Evolutionary conservation across 2,113 vertebrate species (phyloP), one percentile per base, ranked within the genome.

Genomic region (Acanthochromis polyacanthus): DNA sequence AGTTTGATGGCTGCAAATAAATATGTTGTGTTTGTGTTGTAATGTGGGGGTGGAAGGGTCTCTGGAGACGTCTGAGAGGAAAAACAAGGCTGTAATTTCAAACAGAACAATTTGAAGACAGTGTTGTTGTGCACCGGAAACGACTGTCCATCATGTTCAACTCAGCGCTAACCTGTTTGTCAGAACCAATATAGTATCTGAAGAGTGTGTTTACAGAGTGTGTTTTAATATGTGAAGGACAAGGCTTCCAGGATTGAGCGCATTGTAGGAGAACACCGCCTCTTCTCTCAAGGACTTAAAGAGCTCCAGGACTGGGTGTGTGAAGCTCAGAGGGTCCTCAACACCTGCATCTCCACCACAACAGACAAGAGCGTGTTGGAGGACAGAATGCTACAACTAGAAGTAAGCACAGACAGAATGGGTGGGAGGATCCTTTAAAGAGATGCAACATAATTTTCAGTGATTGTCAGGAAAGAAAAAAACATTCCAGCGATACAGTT

Each of bases 241-340:
- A 99, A 98, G 82, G 94, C 97, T 86, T 97, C 96, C 22, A 95
- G 96, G 81, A 94, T 99, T 89, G 97, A 99, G 17, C 95, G 98
- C 19, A 95, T 96, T 0, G 97, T 98, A 0, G 94, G 95, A 0
- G 98, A 99, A 68, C 98, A 99, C 83, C 96, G 94, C 68, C 97
- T 99, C 82, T 97, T 98, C 93, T 96, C 94, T 0, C 94, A 96
- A 1, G 95, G 95, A 28, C 69, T 97, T 25, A 96, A 96, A 71
- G 97, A 99, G 62, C 95, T 99, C 10, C 97, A 98, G 82, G 96
- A 97, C 78, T 99, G 98, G 98, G 92, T 98, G 88, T 93, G 93
- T 22, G 97, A 99, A 45, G 92, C 96, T 2, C 88, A 97, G 71
- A 95, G 96, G 78, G 92, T 96, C 92, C 93, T 99, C 58, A 92